Conservation (phyloP, 1,140 invertebrate species). For the Xylocopa sonorina region DNA sequence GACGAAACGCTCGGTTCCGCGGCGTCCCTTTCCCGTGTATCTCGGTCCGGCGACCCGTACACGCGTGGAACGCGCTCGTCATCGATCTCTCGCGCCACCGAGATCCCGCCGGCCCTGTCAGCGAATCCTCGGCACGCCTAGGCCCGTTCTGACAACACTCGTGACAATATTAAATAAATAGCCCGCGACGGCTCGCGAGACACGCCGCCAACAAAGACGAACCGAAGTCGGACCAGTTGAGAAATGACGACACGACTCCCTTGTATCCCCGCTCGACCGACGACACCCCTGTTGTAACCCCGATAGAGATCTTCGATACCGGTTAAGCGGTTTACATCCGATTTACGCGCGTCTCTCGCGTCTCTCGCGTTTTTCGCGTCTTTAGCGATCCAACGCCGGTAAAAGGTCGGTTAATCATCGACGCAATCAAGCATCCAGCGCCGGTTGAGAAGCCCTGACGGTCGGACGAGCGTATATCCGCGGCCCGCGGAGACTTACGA, state of each 20-base stretch:
- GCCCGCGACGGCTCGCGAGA: conserved; percentile 50
- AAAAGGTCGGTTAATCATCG: neutral
- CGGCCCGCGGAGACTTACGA: conserved; percentile 25
- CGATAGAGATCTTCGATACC: conserved; percentile 53
- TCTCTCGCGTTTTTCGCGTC: neutral
- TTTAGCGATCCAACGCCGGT: too few species aligned
- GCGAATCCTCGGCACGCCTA: neutral
- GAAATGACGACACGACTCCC: conserved; percentile 73
- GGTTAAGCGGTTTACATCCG: conserved; percentile 44
- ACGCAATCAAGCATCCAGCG: neutral
- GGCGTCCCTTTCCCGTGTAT: neutral
- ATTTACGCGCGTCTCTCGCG: conserved; percentile 4
- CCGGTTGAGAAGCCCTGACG: conserved; percentile 58
- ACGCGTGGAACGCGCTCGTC: neutral
- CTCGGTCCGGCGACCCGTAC: neutral
- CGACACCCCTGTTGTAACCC: too few species aligned
- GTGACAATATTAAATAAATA: conserved; percentile 74
- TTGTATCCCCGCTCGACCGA: too few species aligned
- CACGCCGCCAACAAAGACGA: conserved; percentile 22
- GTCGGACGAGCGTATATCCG: conserved; percentile 47
- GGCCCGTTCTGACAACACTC: conserved; percentile 52
- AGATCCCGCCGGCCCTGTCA: conserved; percentile 12
- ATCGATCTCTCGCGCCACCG: conserved; percentile 46
- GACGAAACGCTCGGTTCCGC: neutral
- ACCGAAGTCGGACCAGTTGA: conserved; percentile 56